These are phyloP conservation scores for Halisarca cf. caerulea DNA, from an alignment of 37 sponge, comb jelly and placozoan genomes.

Conservation along the genomic window DNA sequence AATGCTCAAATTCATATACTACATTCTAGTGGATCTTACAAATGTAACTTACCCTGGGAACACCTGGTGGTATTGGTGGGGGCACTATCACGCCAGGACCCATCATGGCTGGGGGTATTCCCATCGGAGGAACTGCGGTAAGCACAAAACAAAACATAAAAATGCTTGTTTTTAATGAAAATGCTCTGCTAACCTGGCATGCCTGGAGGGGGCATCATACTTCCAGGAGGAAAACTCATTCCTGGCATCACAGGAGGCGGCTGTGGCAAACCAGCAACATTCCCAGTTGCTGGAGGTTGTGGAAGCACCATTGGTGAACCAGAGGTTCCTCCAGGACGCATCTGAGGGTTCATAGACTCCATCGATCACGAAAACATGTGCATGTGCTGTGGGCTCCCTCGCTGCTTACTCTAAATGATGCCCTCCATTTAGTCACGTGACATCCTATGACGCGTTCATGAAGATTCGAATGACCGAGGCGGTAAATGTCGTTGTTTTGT, in stretches of 20 bases:
- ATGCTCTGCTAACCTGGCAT: neutral
- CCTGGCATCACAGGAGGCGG: neutral
- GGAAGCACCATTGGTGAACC: neutral
- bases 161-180: neutral
- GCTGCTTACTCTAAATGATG: neutral
- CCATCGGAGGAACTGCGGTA: constrained; percentile 19
- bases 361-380: no score
- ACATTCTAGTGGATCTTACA: no score
- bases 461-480: no score
- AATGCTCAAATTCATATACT: no score
- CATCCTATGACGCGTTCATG: neutral
- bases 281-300: neutral
- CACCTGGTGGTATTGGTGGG: no score
- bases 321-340: neutral
- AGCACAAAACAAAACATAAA: neutral
- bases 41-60: no score
- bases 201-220: neutral
- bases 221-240: neutral
- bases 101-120: constrained; percentile 1
- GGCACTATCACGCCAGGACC: no score
- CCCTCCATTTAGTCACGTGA: constrained; percentile 15
- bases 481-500: no score
- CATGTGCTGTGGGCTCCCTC: no score
- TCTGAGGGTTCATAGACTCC: neutral
- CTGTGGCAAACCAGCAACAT: neutral